phyloP scores from a whole-genome alignment of 2,797 vertebrate genomes.

The Triplophysa yarkandensis region DNA sequence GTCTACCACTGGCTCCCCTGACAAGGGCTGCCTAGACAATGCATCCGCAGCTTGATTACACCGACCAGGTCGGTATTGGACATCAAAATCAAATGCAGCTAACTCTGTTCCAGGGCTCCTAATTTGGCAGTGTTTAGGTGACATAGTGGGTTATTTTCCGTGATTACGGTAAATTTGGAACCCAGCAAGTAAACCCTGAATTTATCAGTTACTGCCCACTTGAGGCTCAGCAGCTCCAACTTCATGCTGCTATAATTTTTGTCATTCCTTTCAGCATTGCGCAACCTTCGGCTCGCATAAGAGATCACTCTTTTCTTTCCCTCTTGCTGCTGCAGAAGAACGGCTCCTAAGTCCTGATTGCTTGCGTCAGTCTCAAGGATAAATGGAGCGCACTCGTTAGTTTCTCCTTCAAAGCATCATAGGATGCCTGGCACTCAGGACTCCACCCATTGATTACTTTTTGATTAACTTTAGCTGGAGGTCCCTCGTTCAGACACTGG shows the following conservation, averaged over 20 bases:
- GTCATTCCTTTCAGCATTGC: too few species aligned
- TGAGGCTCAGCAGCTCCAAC: too few species aligned
- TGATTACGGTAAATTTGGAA: too few species aligned
- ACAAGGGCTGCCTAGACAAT: neutral
- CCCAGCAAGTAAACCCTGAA: too few species aligned
- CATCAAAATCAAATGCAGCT: neutral
- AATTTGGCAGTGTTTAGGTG: too few species aligned
- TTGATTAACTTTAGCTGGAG: neutral
- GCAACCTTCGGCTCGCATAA: too few species aligned
- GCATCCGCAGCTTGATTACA: too few species aligned
- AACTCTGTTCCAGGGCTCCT: neutral
- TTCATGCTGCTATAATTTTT: too few species aligned
- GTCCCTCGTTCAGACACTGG: neutral
- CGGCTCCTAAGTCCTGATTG: neutral
- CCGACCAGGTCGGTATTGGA: neutral
- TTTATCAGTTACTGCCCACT: too few species aligned
- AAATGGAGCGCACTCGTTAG: neutral
- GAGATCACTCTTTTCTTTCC: too few species aligned
- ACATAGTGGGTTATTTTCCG: too few species aligned
- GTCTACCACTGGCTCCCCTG: neutral
- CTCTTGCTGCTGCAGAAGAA: neutral
- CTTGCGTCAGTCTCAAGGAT: neutral
- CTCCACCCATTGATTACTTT: neutral
- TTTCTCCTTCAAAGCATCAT: conserved; percentile 6
- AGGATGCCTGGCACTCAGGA: neutral